Base-by-base conservation (phyloP, 23 tunicate genomes). In the Botrylloides violaceus region DNA sequence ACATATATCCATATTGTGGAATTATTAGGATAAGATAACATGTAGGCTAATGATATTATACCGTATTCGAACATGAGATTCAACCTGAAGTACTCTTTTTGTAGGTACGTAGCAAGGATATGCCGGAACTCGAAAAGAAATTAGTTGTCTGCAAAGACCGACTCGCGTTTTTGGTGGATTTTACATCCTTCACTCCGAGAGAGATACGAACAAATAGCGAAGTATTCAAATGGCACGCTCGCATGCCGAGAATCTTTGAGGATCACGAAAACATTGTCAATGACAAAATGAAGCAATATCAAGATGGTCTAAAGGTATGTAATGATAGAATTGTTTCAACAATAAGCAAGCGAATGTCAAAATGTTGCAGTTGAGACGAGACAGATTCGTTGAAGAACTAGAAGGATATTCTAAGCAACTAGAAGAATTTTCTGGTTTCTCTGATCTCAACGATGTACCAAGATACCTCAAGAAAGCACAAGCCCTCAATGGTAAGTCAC, bases 401-500 rank as follows among this genome's bases (percentile, higher is more conserved):
- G 94, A 93, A 73, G 82, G 94, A 23, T 93, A 93, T 65, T 70
- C 82, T 65, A 85, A 85, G 39, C 98, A 93, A 56, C 68, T 86
- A 43, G 98, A 93, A 62, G 98, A 93, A 59, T 93, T 93, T 48
- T 33, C 58, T 18, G 55, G 64, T 26, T 93, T 81, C 43, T 57
- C 79, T 32, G 98, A 93, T 31, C 39, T 86, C 27, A 43, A 28
- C 37, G 94, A 93, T 36, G 89, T 93, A 38, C 80, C 78, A 57
- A 77, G 79, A 66, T 93, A 93, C 60, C 62, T 84, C 72, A 81
- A 85, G 79, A 93, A 93, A 43, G 88, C 98, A 19, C 98, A 93
- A 70, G 81, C 83, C 20, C 82, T 93, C 2, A 80, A 63, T 28
- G 72, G 87, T 84, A 56, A 21, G 19, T 59, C 64, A 21, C 29